These are phyloP conservation scores for Drosophila paracracens DNA, from an alignment of 2,888 invertebrate species.

Conservation along the genomic window DNA sequence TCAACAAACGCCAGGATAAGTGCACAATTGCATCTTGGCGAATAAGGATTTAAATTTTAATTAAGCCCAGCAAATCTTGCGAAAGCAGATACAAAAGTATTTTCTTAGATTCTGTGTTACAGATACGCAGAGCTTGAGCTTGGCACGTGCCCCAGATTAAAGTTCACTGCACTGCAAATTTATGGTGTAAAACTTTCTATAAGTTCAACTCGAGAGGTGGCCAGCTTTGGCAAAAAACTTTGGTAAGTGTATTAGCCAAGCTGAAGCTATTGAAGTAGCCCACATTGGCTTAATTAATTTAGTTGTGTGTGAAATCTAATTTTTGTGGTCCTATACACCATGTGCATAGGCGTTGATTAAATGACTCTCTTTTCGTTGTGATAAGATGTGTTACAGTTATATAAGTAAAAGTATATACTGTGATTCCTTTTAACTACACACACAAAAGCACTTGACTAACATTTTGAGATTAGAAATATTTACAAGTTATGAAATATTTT, in stretches of 20 bases:
- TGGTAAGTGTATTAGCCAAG: slow-evolving; percentile 44
- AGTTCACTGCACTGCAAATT: slow-evolving; percentile 24
- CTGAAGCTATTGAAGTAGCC: slow-evolving; percentile 61
- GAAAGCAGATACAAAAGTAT: slow-evolving; percentile 28
- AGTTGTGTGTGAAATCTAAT: slow-evolving; percentile 38
- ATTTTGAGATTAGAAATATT: not conserved
- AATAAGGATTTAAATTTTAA: slow-evolving; percentile 49
- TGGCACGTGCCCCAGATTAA: slow-evolving; percentile 46
- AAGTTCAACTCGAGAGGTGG: slow-evolving; percentile 14
- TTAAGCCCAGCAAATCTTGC: slow-evolving; percentile 37
- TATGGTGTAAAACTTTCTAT: slow-evolving; percentile 48
- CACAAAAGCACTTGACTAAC: no score
- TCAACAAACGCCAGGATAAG: slow-evolving; percentile 10
- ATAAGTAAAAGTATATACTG: not conserved
- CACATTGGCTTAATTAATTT: slow-evolving; percentile 70
- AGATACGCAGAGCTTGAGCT: slow-evolving; percentile 1
- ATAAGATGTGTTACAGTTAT: not conserved
- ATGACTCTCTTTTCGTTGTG: not conserved
- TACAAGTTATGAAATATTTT: not conserved
- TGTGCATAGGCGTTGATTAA: not conserved
- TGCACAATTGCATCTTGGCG: not conserved
- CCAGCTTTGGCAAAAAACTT: slow-evolving; percentile 22
- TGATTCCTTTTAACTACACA: not conserved
- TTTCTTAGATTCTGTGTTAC: slow-evolving; percentile 3
- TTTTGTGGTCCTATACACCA: slow-evolving; percentile 8